Conservation (phyloP, 1,140 invertebrate species). For the Anagrus nilaparvatae region DNA sequence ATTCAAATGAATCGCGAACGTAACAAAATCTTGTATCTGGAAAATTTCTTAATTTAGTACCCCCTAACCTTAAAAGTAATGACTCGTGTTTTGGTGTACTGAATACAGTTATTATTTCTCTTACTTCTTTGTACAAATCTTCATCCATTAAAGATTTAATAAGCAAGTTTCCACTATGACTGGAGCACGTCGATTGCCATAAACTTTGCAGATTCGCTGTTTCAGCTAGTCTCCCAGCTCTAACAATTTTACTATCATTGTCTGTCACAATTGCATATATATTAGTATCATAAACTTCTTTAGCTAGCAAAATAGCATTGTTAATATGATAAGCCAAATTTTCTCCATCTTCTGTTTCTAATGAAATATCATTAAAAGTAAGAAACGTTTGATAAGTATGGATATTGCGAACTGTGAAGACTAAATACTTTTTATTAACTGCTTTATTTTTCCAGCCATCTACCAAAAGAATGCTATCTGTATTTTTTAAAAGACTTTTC, state of each 20-base stretch:
- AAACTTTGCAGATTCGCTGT: neutral
- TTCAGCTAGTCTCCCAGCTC: neutral
- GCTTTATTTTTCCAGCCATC: neutral
- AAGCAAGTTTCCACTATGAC: neutral
- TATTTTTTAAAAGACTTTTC: neutral
- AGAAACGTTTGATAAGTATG: neutral
- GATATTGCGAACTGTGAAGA: neutral
- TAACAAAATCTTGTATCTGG: slow-evolving; percentile 3
- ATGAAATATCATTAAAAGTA: neutral
- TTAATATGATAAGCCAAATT: neutral
- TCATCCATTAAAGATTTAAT: neutral
- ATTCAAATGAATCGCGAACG: neutral
- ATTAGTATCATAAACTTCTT: neutral
- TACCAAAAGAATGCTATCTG: neutral
- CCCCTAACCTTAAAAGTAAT: neutral
- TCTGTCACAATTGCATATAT: neutral
- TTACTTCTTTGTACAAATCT: neutral
- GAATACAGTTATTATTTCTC: neutral
- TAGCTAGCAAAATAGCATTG: neutral
- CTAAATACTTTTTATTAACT: neutral
- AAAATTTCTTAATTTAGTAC: slow-evolving; percentile 1
- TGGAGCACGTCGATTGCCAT: neutral
- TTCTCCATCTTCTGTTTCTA: neutral
- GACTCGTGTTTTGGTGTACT: neutral
- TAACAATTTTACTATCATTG: too few species aligned